Base-by-base conservation (phyloP, 2,113 vertebrate species). In the Natator depressus region DNA sequence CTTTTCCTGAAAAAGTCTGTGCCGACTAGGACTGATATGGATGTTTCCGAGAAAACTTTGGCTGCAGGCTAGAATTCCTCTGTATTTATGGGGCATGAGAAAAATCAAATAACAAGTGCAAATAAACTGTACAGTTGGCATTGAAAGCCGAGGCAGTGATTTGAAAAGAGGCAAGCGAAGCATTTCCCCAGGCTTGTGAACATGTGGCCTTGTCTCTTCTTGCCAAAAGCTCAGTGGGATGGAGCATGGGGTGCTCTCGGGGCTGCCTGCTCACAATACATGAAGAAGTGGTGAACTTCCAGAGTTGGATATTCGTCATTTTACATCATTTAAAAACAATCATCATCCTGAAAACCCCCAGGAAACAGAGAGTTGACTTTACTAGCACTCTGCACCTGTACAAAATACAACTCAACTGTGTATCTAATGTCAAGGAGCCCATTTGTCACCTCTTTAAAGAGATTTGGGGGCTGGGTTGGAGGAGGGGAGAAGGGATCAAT, bases 91-190 rank as follows among this genome's bases (percentile, higher is more conserved):
- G 51, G 54, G 51, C n/a, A 17, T 87, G 50, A 62, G 88, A 89
- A 57, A 93, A 93, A 79, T 78, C 49, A 12, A 54, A 76, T 42
- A 51, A 81, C 91, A 35, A 78, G 5, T 78, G 72, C 53, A 91
- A 80, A 94, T 90, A 95, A 95, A 91, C 54, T 85, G 27, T 35
- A 5, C 13, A 91, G 2, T 12, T 91, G 82, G 82, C 19, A 87
- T 93, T 93, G 72, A 35, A 57, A 85, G 86, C 83, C 76, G 29
- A 72, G 42, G 19, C n/a, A 93, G 62, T 81, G 35, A 29, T 97
- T 93, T 94, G 80, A 42, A 49, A 87, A 96, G 62, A 89, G 29
- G 65, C 87, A 95, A 93, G 82, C 17, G 42, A 84, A 84, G 54
- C 91, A 54, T 47, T 95, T 95, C 94, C 51, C 35, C 81, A 42